A percentile compares a stretch with the other conserved stretches of the same genome.
These are phyloP conservation scores for Doryteuthis pealeii DNA, from an alignment of 1,140 invertebrate genomes.

Conservation along the genomic window DNA sequence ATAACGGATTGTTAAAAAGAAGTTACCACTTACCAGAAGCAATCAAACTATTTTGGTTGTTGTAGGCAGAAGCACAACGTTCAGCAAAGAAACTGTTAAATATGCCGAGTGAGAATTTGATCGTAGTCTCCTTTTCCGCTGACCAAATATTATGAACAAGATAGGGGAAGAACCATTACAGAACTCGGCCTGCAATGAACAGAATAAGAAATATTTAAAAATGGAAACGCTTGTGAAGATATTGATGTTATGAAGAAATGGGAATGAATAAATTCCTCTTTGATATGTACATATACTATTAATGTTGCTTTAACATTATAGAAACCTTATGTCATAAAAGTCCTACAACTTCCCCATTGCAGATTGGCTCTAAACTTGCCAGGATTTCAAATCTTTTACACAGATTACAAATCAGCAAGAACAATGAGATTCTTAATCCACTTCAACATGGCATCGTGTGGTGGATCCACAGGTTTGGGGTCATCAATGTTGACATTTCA, in stretches of 20 bases:
- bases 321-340: not conserved
- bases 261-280: no score
- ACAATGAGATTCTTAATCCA: constrained; percentile 51
- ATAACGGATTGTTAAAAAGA: no score
- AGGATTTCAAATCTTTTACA: constrained; percentile 60
- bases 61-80: constrained; percentile 41
- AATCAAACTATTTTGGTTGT: not conserved
- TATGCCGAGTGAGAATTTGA: constrained; percentile 59
- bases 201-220: no score
- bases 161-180: constrained; percentile 67
- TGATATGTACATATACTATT: no score
- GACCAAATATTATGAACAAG: constrained; percentile 65
- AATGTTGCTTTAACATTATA: not conserved
- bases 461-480: constrained; percentile 43
- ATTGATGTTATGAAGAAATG: no score
- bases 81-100: constrained; percentile 42
- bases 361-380: constrained; percentile 62
- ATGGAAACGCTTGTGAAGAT: no score
- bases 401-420: constrained; percentile 57
- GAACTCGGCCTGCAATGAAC: constrained; percentile 60
- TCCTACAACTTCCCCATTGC: constrained; percentile 60
- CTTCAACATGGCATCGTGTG: constrained; percentile 33
- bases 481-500: constrained; percentile 26
- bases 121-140: constrained; percentile 53
- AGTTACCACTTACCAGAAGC: no score